A percentile compares a stretch with the other conserved stretches of the same genome.
phyloP scores from a whole-genome alignment of 2,797 vertebrate genomes.

The Sebastes wilsoni region DNA sequence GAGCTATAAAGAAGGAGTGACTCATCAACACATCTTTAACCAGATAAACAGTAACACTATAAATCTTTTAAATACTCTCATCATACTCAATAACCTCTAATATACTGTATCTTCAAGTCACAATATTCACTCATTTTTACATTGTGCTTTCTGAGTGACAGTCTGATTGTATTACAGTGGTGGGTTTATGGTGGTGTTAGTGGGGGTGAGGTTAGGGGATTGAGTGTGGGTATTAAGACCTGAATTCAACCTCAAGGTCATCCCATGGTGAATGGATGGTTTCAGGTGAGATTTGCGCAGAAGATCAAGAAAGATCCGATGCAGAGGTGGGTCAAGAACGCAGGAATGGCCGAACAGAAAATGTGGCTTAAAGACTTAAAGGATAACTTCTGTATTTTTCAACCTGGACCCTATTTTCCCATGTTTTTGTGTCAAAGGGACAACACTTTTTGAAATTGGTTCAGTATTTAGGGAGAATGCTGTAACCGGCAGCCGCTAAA shows the following conservation, averaged over 20 bases:
- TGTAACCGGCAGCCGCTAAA: too few species aligned
- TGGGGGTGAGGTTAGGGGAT: not conserved
- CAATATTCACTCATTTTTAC: slow-evolving; percentile 68
- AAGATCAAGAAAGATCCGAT: not conserved
- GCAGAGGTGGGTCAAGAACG: not conserved
- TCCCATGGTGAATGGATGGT: not conserved
- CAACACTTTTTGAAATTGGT: too few species aligned
- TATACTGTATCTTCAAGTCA: slow-evolving; percentile 54
- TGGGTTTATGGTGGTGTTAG: slow-evolving; percentile 1
- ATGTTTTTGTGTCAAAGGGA: too few species aligned
- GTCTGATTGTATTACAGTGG: slow-evolving; percentile 54
- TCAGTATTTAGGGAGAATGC: too few species aligned
- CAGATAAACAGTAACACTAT: slow-evolving; percentile 48
- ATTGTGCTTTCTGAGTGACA: slow-evolving; percentile 73
- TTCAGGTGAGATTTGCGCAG: not conserved
- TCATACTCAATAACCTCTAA: slow-evolving; percentile 39
- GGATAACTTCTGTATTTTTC: too few species aligned
- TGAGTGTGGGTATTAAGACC: not conserved
- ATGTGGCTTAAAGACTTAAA: not conserved
- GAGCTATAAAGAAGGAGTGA: slow-evolving; percentile 37
- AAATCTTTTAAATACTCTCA: slow-evolving; percentile 50
- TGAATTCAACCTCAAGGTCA: slow-evolving; percentile 1
- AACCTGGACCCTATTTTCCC: too few species aligned
- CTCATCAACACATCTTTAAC: slow-evolving; percentile 47
- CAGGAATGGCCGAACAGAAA: not conserved